Conservation (phyloP, 2,888 invertebrate genomes). For the Drosophila mimetica region DNA sequence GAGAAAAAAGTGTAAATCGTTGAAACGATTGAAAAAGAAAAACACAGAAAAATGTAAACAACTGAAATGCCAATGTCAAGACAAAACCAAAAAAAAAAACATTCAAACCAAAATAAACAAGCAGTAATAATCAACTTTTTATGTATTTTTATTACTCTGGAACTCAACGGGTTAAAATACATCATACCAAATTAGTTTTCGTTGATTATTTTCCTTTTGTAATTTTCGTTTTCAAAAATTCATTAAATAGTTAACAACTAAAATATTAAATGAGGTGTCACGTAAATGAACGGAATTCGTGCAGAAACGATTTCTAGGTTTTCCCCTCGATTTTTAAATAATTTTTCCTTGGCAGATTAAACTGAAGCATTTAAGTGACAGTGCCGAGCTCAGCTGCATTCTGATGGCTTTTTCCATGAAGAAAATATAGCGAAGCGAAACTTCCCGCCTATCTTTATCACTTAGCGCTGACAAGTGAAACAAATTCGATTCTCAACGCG, state of each 20-base stretch:
- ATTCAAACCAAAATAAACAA: conserved; percentile 37
- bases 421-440: conserved; percentile 5
- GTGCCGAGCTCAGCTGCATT: conserved; percentile 11
- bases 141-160: not conserved
- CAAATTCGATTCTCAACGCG: conserved; percentile 27
- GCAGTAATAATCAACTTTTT: conserved; percentile 23
- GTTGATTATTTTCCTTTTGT: too few species aligned
- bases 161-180: not conserved
- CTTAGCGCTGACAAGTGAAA: conserved; percentile 16
- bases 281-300: too few species aligned
- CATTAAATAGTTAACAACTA: too few species aligned
- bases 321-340: conserved; percentile 10
- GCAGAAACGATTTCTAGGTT: not conserved
- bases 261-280: too few species aligned
- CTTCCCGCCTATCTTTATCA: conserved; percentile 4
- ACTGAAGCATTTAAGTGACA: conserved; percentile 10
- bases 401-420: conserved; percentile 6
- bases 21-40: conserved; percentile 27
- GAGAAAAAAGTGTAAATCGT: conserved; percentile 35
- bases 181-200: too few species aligned
- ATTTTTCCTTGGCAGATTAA: not conserved
- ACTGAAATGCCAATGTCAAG: conserved; percentile 39
- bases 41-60: conserved; percentile 27
- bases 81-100: conserved; percentile 33
- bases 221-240: too few species aligned